Evolutionary conservation across 1,140 invertebrate genomes (phyloP).

Genomic region (Caenorhabditis briggsae): DNA sequence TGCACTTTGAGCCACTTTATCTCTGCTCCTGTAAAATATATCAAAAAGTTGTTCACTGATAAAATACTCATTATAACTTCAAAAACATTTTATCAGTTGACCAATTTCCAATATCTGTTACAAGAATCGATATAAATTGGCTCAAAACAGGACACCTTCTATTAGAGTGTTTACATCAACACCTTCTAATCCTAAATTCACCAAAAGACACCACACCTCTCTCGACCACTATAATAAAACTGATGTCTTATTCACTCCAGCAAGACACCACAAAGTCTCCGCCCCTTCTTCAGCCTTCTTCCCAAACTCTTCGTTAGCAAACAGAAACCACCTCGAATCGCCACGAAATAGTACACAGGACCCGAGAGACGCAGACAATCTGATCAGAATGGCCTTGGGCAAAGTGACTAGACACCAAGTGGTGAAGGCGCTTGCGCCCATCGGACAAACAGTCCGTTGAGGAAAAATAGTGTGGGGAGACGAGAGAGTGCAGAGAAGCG

Average conservation of each 20-base stretch:
- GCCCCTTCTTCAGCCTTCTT: background rate
- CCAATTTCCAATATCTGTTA: too few relatives aligned
- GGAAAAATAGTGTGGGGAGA: background rate
- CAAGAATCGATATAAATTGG: too few relatives aligned
- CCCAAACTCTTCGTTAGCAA: conserved; percentile 24
- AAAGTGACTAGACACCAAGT: conserved; percentile 26
- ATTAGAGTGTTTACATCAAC: too few relatives aligned
- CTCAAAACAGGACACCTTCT: too few relatives aligned
- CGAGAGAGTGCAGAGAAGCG: background rate
- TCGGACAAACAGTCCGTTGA: conserved; percentile 11
- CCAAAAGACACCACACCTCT: too few relatives aligned
- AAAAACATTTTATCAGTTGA: too few relatives aligned
- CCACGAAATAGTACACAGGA: background rate
- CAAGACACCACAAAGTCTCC: background rate
- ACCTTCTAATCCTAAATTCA: too few relatives aligned
- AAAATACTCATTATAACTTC: too few relatives aligned
- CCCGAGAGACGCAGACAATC: background rate
- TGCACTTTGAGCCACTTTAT: too few relatives aligned
- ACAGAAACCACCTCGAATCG: background rate
- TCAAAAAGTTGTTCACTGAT: too few relatives aligned
- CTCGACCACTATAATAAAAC: background rate
- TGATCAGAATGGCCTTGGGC: conserved; percentile 37
- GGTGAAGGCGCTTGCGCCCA: conserved; percentile 26
- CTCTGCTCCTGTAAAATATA: too few relatives aligned
- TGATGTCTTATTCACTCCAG: background rate